These are phyloP conservation scores for Heliconius cydno DNA, from an alignment of 2,888 invertebrate genomes.

Conservation along the genomic window DNA sequence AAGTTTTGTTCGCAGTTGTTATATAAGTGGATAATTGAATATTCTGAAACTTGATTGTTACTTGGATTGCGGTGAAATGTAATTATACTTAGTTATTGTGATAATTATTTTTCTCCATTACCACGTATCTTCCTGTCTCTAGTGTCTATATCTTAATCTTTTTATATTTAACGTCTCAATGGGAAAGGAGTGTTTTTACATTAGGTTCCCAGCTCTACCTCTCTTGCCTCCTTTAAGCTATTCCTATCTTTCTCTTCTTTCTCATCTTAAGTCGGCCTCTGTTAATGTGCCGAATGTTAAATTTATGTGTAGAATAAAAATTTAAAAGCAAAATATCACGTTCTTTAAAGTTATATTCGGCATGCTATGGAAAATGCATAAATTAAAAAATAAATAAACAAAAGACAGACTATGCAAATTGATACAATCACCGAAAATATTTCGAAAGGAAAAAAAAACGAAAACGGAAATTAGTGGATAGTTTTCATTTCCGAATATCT, in stretches of 20 bases:
- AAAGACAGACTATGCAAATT: background rate
- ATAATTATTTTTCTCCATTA: slow-evolving; percentile 18
- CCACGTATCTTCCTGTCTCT: background rate
- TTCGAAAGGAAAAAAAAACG: background rate
- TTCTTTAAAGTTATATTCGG: too few species aligned
- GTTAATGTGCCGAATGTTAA: too few species aligned
- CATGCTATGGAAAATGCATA: too few species aligned
- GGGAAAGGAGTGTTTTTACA: too few species aligned
- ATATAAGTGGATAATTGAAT: slow-evolving; percentile 47
- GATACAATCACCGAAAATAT: slow-evolving; percentile 3
- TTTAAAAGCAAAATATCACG: too few species aligned
- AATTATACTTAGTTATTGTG: slow-evolving; percentile 34
- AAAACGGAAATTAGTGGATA: slow-evolving; percentile 5
- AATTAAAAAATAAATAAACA: background rate
- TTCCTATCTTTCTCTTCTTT: too few species aligned
- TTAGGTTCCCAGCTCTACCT: too few species aligned
- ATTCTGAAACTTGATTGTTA: slow-evolving; percentile 45
- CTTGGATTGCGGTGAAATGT: slow-evolving; percentile 41
- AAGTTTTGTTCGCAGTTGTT: slow-evolving; percentile 43
- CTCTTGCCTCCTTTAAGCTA: too few species aligned
- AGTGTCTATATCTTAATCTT: background rate
- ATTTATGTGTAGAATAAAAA: too few species aligned
- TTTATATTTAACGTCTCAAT: too few species aligned
- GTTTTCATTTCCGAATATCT: slow-evolving; percentile 21
- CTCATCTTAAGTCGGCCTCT: too few species aligned